Evolutionary conservation across 2,797 vertebrate species (phyloP), one percentile per base, ranked within the genome.

Genomic region (Iguana delicatissima): DNA sequence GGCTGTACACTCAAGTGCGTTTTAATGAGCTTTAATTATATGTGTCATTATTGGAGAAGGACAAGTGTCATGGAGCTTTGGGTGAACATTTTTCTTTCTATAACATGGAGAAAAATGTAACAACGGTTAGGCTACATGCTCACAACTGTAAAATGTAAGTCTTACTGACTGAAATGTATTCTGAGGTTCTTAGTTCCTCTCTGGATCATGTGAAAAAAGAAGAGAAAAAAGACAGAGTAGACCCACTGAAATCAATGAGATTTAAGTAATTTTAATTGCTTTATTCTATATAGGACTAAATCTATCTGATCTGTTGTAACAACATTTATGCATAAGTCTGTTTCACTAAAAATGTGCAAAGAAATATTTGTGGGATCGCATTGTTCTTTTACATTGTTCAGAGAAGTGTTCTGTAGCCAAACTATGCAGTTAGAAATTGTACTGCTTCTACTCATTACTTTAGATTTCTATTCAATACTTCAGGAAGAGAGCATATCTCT

Each of bases 1-100:
- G 95, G 92, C 92, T 88, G 67, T 87, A 59, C 89, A 1, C 12
- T 82, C 72, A 77, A 83, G 83, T 92, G 94, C 1, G 1, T 82
- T 92, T 79, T 57, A 88, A 79, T 4, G 8, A 93, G 80, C 87
- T 80, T 52, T 93, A 92, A 95, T 92, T 85, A 91, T 89, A 29
- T 88, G 50, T 93, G 55, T 87, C 0, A 0, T 77, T 46, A 84
- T 46, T 0, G 0, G 64, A 69, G 59, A 77, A 83, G 29, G 12
- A n/a, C 16, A 76, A 64, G 80, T 85, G 91, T 26, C 80, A 91
- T 0, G 0, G 24, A 85, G 59, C 64, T 74, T 74, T 29, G 80
- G 80, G 22, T 87, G 87, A 57, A 0, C 0, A 12, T 72, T 84
- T 88, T 79, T 50, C 85, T 32, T 82, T 76, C 57, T 0, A 0